phyloP scores from a whole-genome alignment of 2,797 vertebrate genomes.

The Acipenser ruthenus region DNA sequence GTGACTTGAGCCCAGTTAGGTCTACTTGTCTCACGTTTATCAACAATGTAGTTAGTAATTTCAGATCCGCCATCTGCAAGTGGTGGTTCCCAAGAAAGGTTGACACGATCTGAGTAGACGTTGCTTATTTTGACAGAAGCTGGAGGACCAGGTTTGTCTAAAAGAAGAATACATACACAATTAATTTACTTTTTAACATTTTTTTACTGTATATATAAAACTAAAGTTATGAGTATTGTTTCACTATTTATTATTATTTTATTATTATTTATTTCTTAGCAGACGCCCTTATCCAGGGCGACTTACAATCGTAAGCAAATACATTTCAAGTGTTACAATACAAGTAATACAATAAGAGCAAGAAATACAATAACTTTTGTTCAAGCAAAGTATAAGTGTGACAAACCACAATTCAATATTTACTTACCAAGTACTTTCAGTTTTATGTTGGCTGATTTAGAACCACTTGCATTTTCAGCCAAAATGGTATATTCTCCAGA shows the following conservation, averaged over 20 bases:
- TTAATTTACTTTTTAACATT: not conserved
- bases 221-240: no score
- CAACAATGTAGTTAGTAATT: constrained; percentile 84
- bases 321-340: no score
- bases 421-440: constrained; percentile 34
- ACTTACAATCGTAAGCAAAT: no score
- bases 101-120: constrained; percentile 74
- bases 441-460: constrained; percentile 79
- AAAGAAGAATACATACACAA: constrained; percentile 20
- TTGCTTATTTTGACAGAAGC: constrained; percentile 72
- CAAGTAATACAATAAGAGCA: no score
- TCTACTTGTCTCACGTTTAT: constrained; percentile 96
- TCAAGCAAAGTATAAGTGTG: no score
- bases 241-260: no score
- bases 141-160: constrained; percentile 92
- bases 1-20: constrained; percentile 92
- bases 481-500: constrained; percentile 80
- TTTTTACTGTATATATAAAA: not conserved
- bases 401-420: no score
- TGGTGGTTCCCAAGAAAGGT: constrained; percentile 85
- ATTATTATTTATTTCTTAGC: no score
- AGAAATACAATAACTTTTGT: no score
- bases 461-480: constrained; percentile 89
- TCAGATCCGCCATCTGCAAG: constrained; percentile 82
- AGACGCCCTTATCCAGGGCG: no score